These are phyloP conservation scores for Adrianichthys oophorus DNA, from an alignment of 2,797 vertebrate genomes.

Conservation along the genomic window DNA sequence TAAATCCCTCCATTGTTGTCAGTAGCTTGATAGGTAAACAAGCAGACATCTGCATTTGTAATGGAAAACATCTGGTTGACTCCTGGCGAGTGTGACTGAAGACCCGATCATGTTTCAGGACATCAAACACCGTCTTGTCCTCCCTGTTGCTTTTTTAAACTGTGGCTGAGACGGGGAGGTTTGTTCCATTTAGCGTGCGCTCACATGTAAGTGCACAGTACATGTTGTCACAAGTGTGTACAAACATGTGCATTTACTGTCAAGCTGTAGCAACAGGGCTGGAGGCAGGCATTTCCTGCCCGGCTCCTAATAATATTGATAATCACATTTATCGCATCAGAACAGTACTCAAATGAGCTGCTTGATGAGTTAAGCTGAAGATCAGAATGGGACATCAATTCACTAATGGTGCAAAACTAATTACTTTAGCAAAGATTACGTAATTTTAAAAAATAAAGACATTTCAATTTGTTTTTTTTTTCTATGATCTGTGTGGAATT, in stretches of 20 bases:
- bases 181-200: background rate
- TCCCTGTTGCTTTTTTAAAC: background rate
- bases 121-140: background rate
- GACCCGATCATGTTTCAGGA: background rate
- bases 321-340: background rate
- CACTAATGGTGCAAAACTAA: conserved; percentile 1
- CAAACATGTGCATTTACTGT: background rate
- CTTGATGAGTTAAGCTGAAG: conserved; percentile 15
- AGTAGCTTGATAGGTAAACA: conserved; percentile 24
- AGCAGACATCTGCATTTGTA: conserved; percentile 18
- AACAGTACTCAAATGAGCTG: conserved; percentile 4
- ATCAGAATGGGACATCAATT: background rate
- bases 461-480: background rate
- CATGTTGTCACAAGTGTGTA: background rate
- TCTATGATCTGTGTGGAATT: background rate
- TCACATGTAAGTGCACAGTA: background rate
- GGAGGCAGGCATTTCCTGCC: background rate
- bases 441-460: background rate
- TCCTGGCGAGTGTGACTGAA: background rate
- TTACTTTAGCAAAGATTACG: conserved; percentile 10
- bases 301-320: background rate
- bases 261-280: background rate
- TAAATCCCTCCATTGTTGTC: conserved; percentile 1
- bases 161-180: background rate
- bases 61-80: conserved; percentile 23